Evolutionary conservation across 2,888 invertebrate species (phyloP), one percentile per base, ranked within the genome.

Genomic region (Allophyes oxyacanthae): DNA sequence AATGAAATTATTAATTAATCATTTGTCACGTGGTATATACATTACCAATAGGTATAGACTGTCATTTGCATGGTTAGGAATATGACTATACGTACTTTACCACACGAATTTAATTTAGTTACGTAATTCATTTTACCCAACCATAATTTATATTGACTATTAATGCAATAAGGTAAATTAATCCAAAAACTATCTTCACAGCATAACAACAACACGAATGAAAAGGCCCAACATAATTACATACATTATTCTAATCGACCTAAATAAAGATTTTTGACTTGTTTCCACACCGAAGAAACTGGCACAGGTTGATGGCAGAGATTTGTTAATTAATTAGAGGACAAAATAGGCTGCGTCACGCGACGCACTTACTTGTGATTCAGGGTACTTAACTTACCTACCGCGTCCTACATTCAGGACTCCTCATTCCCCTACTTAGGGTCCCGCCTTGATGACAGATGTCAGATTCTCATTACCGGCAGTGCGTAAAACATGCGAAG

Each of bases 291-390:
- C 71, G 66, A 78, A 76, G 82, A 76, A 89, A 88, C 78, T 89
- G 78, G 87, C 82, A 72, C 89, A 83, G 83, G 83, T 79, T 89
- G 90, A 91, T 88, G 84, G 76, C 81, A 75, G 84, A 83, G 85
- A 86, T 90, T 89, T 82, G 82, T 83, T 87, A 86, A 91, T 90
- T 91, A 90, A 91, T 91, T 89, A 89, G 82, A 75, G 80, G 81
- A 83, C 79, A 81, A 65, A 85, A 87, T 89, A 83, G 88, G 78
- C 64, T 55, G 46, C 72, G 88, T 85, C 91, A 92, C 92, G 91
- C 87, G 79, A 91, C 66, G 75, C 72, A 64, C 48, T 79, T 76
- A 78, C 71, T 75, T 53, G 72, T 72, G 74, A 75, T 81, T 82
- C 79, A 74, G 73, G 77, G 78, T 81, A 75, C 77, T 85, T 79